phyloP scores from a whole-genome alignment of 2,888 invertebrate species.

The Drosophila borealis region DNA sequence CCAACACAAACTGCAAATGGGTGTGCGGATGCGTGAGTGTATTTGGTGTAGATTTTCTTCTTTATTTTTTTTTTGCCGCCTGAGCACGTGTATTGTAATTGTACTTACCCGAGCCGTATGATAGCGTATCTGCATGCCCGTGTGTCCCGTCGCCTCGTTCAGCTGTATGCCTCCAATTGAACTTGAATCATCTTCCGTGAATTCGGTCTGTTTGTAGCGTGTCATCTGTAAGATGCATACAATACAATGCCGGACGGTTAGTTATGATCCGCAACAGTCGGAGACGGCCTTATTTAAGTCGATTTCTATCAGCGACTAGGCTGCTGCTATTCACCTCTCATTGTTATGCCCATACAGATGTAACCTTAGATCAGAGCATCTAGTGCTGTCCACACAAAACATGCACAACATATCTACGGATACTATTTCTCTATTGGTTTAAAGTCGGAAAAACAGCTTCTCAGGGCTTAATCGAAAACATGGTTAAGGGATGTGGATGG shows the following conservation, averaged over 20 bases:
- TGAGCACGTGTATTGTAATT: neutral
- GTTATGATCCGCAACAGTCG: constrained; percentile 17
- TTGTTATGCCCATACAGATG: constrained; percentile 8
- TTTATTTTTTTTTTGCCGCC: no score
- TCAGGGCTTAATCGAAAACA: no score
- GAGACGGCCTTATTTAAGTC: constrained; percentile 15
- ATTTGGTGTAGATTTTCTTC: neutral
- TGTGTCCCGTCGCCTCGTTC: constrained; percentile 91
- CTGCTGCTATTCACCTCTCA: constrained; percentile 1
- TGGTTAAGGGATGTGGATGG: no score
- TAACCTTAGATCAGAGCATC: neutral
- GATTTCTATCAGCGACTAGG: constrained; percentile 9
- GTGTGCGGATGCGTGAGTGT: neutral
- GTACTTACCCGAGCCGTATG: constrained; percentile 88
- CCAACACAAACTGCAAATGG: neutral
- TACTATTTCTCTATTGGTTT: neutral
- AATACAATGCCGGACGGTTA: constrained; percentile 21
- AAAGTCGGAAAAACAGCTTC: neutral
- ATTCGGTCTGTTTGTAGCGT: constrained; percentile 94
- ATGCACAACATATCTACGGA: neutral
- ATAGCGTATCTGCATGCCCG: constrained; percentile 93
- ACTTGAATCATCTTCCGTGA: constrained; percentile 92
- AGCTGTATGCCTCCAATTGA: constrained; percentile 94
- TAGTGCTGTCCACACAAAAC: neutral
- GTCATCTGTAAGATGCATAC: constrained; percentile 89